Conservation (phyloP, 2,888 invertebrate genomes). For the Sinelater perroti region DNA sequence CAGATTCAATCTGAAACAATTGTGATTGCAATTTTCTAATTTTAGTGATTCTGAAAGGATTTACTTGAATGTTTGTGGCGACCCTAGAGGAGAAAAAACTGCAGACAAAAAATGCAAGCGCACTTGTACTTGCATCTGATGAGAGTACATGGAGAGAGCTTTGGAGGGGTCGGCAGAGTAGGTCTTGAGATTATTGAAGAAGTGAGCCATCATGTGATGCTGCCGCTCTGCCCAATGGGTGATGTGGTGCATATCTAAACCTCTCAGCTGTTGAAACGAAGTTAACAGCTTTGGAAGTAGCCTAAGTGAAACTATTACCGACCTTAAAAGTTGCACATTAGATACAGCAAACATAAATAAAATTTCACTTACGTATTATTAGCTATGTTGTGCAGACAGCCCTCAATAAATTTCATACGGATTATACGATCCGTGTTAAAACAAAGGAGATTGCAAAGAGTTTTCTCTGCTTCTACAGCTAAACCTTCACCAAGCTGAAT, state of each 20-base stretch:
- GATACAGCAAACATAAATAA: conserved; percentile 1
- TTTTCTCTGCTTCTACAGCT: conserved; percentile 93
- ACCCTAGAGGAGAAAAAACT: conserved; percentile 88
- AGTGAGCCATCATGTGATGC: conserved; percentile 91
- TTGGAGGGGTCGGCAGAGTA: conserved; percentile 65
- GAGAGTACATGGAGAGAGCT: conserved; percentile 67
- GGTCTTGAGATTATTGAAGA: conserved; percentile 86
- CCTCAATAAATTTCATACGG: conserved; percentile 93
- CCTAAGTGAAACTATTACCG: conserved; percentile 88
- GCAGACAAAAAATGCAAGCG: conserved; percentile 91
- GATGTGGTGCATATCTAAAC: conserved; percentile 84
- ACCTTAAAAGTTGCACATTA: conserved; percentile 62
- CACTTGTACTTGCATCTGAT: conserved; percentile 90
- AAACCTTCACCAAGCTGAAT: conserved; percentile 85
- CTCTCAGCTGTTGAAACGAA: conserved; percentile 89
- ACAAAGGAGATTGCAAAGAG: conserved; percentile 86
- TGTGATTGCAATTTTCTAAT: not conserved
- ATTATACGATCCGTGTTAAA: conserved; percentile 90
- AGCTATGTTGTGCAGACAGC: conserved; percentile 88
- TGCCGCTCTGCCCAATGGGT: conserved; percentile 94
- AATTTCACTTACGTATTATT: conserved; percentile 71
- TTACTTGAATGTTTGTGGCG: conserved; percentile 86
- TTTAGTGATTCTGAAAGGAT: conserved; percentile 34
- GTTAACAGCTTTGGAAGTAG: conserved; percentile 89
- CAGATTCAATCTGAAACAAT: conserved; percentile 70